Percentiles rank a stretch among this genome's conserved stretches.
These are phyloP conservation scores for Lemur catta DNA, from an alignment of 2,797 vertebrate species.

Conservation along the genomic window DNA sequence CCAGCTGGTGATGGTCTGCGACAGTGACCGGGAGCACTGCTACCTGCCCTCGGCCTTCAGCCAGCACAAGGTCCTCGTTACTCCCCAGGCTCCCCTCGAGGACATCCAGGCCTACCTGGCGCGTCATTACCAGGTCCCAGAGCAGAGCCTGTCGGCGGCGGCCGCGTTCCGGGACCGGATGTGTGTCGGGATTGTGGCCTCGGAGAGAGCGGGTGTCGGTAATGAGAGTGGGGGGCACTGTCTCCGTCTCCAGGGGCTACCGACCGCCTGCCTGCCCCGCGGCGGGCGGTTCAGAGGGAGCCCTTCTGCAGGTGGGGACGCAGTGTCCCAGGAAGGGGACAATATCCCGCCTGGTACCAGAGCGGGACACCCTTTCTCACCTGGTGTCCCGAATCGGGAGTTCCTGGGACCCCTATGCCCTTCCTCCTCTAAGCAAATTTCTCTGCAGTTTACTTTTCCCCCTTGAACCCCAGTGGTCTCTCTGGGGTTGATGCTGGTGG, in stretches of 20 bases:
- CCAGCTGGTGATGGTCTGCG: constrained; percentile 91
- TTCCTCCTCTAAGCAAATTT: background rate
- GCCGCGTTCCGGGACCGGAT: constrained; percentile 88
- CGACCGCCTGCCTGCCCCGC: rapidly evolving
- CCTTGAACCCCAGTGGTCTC: rapidly evolving
- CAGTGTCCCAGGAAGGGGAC: background rate
- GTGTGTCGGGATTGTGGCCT: constrained; percentile 91
- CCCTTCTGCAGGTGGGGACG: background rate
- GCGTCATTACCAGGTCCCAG: constrained; percentile 86
- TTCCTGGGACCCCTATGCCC: background rate
- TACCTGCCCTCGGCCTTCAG: constrained; percentile 95
- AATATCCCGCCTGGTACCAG: background rate
- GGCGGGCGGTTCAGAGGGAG: background rate
- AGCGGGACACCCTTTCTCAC: rapidly evolving
- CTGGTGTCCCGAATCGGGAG: too few species aligned
- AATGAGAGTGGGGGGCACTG: constrained; percentile 39
- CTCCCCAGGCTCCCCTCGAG: constrained; percentile 85
- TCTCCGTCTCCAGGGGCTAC: background rate
- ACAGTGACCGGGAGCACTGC: constrained; percentile 90
- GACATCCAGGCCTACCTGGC: constrained; percentile 89
- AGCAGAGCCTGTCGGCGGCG: constrained; percentile 84
- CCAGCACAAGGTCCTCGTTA: constrained; percentile 90
- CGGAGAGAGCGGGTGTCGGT: constrained; percentile 94
- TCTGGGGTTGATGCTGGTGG: rapidly evolving
- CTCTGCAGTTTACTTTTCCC: background rate